phyloP scores from a whole-genome alignment of 92 coral and sea anemone genomes.

The Paramuricea clavata region DNA sequence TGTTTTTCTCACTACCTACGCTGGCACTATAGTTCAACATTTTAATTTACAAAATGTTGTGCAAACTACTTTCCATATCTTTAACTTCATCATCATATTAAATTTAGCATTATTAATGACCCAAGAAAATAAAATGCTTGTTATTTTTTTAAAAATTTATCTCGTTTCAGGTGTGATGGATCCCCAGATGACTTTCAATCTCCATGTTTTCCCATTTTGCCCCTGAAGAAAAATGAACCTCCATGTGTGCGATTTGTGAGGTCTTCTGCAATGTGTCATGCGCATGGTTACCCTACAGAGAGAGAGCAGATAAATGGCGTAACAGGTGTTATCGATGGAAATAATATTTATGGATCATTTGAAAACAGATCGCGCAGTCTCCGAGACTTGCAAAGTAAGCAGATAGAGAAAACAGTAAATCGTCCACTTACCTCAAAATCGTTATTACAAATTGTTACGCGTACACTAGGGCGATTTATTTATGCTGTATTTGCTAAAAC shows the following conservation, averaged over 20 bases:
- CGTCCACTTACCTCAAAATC: no score
- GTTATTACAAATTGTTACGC: no score
- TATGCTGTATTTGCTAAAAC: no score
- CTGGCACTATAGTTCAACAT: no score
- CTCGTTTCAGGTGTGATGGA: constrained; percentile 29
- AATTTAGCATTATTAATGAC: no score
- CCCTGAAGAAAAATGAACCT: neutral
- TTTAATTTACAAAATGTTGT: no score
- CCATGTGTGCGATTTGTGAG: constrained; percentile 4
- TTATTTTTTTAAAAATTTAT: no score
- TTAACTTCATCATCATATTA: no score
- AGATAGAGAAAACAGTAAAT: neutral
- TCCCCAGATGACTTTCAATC: neutral
- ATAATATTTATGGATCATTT: constrained; percentile 90
- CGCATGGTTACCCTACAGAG: neutral
- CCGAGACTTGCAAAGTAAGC: neutral
- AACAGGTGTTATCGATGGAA: constrained; percentile 90
- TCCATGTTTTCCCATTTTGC: constrained; percentile 43
- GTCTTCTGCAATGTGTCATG: constrained; percentile 30
- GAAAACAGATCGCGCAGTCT: neutral
- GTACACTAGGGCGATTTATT: no score
- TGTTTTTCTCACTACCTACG: no score
- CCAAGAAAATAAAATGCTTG: no score
- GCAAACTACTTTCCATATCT: no score
- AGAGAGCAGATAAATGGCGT: constrained; percentile 78